A percentile compares a stretch with the other conserved stretches of the same genome.
These are phyloP conservation scores for Erythrocercus mccallii DNA, from an alignment of 2,113 vertebrate genomes.

Conservation along the genomic window DNA sequence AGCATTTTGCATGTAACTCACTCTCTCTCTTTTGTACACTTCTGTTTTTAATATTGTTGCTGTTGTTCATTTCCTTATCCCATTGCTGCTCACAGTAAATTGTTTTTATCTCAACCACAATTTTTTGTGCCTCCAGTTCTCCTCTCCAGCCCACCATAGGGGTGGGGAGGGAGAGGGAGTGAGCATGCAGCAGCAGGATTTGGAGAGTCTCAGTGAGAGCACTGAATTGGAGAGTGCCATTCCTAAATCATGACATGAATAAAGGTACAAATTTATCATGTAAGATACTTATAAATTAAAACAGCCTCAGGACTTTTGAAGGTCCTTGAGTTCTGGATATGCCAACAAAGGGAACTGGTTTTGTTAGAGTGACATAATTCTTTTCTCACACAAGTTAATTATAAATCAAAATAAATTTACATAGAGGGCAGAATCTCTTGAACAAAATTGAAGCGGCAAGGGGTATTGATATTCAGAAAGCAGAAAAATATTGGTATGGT, in stretches of 20 bases:
- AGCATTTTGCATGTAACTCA: neutral
- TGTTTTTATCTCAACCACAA: neutral
- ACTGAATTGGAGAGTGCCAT: neutral
- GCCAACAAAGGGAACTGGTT: slow-evolving; percentile 12
- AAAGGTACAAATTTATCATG: slow-evolving; percentile 70
- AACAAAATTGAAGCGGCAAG: neutral
- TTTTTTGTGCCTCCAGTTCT: neutral
- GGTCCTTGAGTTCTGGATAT: slow-evolving; percentile 14
- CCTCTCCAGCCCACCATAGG: neutral
- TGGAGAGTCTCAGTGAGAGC: neutral
- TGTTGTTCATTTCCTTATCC: neutral
- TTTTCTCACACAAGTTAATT: slow-evolving; percentile 49
- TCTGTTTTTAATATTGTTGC: neutral
- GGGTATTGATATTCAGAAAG: neutral
- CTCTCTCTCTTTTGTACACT: too few relatives aligned
- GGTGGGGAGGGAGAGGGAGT: too few relatives aligned
- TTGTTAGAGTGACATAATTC: slow-evolving; percentile 18
- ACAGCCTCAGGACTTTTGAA: slow-evolving; percentile 76
- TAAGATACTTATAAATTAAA: slow-evolving; percentile 87
- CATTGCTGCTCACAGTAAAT: neutral
- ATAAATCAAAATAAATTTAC: slow-evolving; percentile 29
- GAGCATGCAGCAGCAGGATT: neutral
- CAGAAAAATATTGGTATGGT: neutral
- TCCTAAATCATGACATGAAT: neutral
- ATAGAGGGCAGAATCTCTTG: neutral